Conservation (phyloP, 2,888 invertebrate species). For the Thymelicus acteon region DNA sequence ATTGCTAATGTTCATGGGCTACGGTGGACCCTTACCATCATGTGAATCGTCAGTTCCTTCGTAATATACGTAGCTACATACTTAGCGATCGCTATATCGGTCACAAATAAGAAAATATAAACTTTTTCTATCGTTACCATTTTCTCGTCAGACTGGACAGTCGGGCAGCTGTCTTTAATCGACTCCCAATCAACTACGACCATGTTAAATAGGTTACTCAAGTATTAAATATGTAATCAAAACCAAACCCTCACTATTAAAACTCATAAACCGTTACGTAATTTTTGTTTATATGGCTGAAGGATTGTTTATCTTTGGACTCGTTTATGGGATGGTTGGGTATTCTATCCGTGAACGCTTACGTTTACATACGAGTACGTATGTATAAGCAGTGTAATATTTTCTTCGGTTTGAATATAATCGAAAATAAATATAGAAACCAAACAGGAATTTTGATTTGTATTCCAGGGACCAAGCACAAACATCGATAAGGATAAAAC, state of each 20-base stretch:
- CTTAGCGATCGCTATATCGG: no score
- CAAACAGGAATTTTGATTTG: background rate
- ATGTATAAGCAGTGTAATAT: constrained; percentile 2
- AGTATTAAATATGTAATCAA: constrained; percentile 75
- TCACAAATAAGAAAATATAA: no score
- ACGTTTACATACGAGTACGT: background rate
- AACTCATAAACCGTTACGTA: constrained; percentile 67
- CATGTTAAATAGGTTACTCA: constrained; percentile 74
- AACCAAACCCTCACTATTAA: constrained; percentile 63
- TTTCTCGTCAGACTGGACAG: constrained; percentile 45
- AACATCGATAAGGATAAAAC: constrained; percentile 36
- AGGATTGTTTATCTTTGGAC: constrained; percentile 53
- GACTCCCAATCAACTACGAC: constrained; percentile 78
- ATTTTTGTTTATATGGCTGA: constrained; percentile 56
- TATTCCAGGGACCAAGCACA: constrained; percentile 7
- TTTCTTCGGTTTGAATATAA: constrained; percentile 2
- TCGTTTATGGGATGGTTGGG: constrained; percentile 50
- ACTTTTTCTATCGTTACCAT: background rate
- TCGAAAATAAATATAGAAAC: constrained; percentile 4
- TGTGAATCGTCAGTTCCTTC: no score
- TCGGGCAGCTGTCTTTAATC: constrained; percentile 76
- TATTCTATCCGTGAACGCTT: constrained; percentile 22
- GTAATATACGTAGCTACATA: no score
- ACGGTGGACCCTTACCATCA: no score
- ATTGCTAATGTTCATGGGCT: no score